Conservation (phyloP, 2,113 vertebrate species). For the Rallus limicola region DNA sequence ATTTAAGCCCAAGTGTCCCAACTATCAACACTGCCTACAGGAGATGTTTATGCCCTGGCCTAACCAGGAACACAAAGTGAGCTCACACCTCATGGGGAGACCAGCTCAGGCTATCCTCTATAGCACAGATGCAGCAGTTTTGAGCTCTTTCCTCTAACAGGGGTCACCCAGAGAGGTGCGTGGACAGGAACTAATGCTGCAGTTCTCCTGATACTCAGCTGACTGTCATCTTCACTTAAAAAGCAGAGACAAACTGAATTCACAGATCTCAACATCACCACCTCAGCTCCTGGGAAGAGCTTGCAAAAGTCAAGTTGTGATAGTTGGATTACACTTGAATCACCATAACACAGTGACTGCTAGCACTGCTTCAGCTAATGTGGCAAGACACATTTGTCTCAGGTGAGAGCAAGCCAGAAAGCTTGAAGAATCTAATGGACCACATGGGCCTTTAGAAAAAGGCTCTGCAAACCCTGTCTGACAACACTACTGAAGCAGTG, state of each 20-base stretch:
- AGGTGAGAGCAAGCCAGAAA: background rate
- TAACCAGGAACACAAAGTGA: background rate
- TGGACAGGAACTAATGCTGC: background rate
- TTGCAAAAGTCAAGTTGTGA: accelerated
- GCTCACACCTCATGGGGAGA: background rate
- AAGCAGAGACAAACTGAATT: background rate
- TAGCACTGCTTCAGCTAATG: background rate
- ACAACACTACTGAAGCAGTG: background rate
- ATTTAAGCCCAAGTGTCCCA: background rate
- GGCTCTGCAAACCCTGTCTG: background rate
- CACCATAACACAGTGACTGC: background rate
- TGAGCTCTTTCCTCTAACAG: background rate
- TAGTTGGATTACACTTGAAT: background rate
- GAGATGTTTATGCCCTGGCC: background rate
- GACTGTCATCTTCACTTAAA: background rate
- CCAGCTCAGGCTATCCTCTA: background rate
- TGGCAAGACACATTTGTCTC: background rate
- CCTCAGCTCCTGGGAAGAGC: background rate
- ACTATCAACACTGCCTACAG: conserved; percentile 14
- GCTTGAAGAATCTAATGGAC: background rate
- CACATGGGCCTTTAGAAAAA: background rate
- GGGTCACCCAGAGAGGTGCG: background rate
- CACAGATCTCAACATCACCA: background rate
- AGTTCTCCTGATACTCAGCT: background rate
- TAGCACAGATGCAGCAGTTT: background rate